Percentiles rank a stretch among this genome's conserved stretches.
phyloP scores from a whole-genome alignment of 2,797 vertebrate species.

The Sparus aurata region DNA sequence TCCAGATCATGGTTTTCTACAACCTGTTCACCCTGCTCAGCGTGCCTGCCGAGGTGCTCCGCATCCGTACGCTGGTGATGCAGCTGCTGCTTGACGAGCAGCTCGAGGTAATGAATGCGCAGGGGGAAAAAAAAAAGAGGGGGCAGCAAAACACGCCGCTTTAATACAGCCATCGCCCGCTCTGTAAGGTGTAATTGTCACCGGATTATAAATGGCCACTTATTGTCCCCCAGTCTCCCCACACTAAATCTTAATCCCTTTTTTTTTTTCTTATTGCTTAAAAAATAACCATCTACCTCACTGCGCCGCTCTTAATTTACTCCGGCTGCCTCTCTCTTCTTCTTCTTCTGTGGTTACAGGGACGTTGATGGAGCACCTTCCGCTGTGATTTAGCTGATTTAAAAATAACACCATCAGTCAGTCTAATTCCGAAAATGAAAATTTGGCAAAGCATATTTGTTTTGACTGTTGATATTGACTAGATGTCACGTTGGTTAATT shows the following conservation, averaged over 20 bases:
- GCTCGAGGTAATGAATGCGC: constrained; percentile 89
- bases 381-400: background rate
- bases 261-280: constrained; percentile 44
- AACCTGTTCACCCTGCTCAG: constrained; percentile 97
- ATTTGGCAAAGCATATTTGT: constrained; percentile 11
- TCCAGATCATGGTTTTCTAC: constrained; percentile 98
- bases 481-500: constrained; percentile 12
- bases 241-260: constrained; percentile 58
- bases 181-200: constrained; percentile 48
- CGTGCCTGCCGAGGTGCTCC: constrained; percentile 88
- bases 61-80: constrained; percentile 91
- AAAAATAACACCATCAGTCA: constrained; percentile 35
- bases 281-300: constrained; percentile 55
- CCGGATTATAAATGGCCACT: constrained; percentile 64
- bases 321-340: constrained; percentile 21
- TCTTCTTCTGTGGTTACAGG: constrained; percentile 37
- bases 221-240: constrained; percentile 48
- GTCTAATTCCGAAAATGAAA: constrained; percentile 8
- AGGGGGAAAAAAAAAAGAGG: background rate
- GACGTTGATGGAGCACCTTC: constrained; percentile 20
- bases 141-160: constrained; percentile 17
- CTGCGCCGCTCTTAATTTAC: constrained; percentile 35
- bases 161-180: constrained; percentile 40
- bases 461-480: constrained; percentile 32
- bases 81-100: constrained; percentile 95